Evolutionary conservation across 2,888 invertebrate species (phyloP), one percentile per base, ranked within the genome.

Genomic region (Papilio gigon): DNA sequence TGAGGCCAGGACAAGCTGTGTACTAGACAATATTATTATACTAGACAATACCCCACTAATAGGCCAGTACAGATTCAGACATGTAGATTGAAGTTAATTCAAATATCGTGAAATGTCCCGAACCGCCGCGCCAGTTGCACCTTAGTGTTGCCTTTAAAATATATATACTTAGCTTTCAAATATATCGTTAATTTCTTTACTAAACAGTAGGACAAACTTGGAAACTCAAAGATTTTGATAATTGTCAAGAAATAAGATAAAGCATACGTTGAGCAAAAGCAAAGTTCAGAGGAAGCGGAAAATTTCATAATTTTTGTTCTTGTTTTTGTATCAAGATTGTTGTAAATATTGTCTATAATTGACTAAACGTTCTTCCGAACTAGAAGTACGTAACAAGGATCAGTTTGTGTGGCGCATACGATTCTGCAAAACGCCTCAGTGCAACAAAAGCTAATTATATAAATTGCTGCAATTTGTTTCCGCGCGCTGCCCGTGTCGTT

Each of bases 1-100:
- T 90, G n/a, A 83, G 76, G 72, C 85, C 86, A 6, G 90, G 89
- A 44, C 78, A 89, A 71, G 71, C 74, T 4, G 37, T 78, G 14
- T 72, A 73, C 40, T 68, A 68, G 50, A 25, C 11, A 60, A 27
- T 27, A 53, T 14, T n/a, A 9, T 42, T 44, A 20, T 44, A 47
- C 47, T 47, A 47, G 11, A 6, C 11, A 17, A 59, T 65, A n/a
- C n/a, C n/a, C n/a, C n/a, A n/a, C n/a, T n/a, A 47, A 59, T 44
- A 44, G 35, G 3, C 30, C 22, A 27, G 25, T 53, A 17, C 9
- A 40, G 11, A 17, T 14, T 22, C 22, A 56, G 65, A 64, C 63
- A 47, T 35, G 11, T 47, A 33, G 33, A 62, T 62, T 62, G 62
- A 14, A 8, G 63, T 37, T 64, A 53, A 64, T 64, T 53, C 47